Conservation (phyloP, 2,797 vertebrate genomes). For the Triplophysa bombifrons region DNA sequence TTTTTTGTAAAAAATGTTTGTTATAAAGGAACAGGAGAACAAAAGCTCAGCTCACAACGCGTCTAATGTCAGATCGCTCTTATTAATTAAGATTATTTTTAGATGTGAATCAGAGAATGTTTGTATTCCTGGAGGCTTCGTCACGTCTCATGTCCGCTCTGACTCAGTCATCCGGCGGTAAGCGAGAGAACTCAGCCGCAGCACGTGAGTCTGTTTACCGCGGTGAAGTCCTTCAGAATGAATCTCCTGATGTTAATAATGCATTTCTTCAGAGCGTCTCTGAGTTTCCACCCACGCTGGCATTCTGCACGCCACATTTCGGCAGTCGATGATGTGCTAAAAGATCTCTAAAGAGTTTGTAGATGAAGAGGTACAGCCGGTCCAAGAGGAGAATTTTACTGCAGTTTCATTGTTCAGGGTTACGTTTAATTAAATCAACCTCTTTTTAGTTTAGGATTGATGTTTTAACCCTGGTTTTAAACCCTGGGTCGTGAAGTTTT, state of each 20-base stretch:
- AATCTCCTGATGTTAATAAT: slow-evolving; percentile 48
- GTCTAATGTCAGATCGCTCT: slow-evolving; percentile 17
- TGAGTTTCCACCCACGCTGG: slow-evolving; percentile 30
- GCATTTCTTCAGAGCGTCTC: slow-evolving; percentile 41
- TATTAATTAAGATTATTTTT: slow-evolving; percentile 37
- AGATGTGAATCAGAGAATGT: slow-evolving; percentile 35
- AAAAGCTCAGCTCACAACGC: neutral
- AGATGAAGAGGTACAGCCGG: neutral
- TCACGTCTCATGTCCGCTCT: slow-evolving; percentile 24
- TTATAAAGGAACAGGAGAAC: neutral
- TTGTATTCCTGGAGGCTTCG: slow-evolving; percentile 37
- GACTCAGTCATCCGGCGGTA: slow-evolving; percentile 27
- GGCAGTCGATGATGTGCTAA: slow-evolving; percentile 28
- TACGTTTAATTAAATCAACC: neutral
- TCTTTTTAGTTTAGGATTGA: neutral
- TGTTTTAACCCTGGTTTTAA: neutral
- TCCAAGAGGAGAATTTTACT: neutral
- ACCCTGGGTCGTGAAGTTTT: neutral
- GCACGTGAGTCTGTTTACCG: slow-evolving; percentile 13
- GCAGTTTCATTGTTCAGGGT: neutral
- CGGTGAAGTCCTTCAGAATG: slow-evolving; percentile 36
- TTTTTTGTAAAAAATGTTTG: no score
- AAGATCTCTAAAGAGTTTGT: slow-evolving; percentile 10
- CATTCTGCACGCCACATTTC: slow-evolving; percentile 33
- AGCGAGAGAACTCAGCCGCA: neutral